Evolutionary conservation across 2,797 vertebrate genomes (phyloP).

Genomic region (Pangasius larnaudii): DNA sequence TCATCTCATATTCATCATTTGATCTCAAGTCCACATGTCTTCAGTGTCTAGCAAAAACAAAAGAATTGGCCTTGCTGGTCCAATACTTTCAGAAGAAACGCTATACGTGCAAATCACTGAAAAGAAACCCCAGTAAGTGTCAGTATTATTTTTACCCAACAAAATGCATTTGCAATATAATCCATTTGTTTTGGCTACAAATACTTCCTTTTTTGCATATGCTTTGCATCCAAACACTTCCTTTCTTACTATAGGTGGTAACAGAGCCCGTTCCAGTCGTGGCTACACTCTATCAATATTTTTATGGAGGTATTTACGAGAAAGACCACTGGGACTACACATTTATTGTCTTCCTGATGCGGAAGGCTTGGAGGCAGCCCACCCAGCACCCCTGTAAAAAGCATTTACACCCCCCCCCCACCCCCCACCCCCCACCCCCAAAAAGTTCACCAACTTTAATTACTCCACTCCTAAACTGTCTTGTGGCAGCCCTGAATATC

Average conservation of each 20-base stretch:
- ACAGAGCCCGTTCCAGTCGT: conserved; percentile 22
- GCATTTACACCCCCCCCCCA: too few relatives aligned
- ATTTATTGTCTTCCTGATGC: conserved; percentile 45
- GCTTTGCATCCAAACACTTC: background rate
- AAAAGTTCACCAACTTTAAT: conserved; percentile 69
- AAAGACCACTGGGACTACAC: conserved; percentile 26
- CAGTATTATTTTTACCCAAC: background rate
- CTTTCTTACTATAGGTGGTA: conserved; percentile 12
- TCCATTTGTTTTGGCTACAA: background rate
- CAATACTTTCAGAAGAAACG: too few relatives aligned
- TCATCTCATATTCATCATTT: background rate
- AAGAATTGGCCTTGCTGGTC: background rate
- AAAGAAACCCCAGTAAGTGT: background rate
- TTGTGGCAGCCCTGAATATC: conserved; percentile 69
- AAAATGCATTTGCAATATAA: background rate
- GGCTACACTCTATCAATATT: conserved; percentile 33
- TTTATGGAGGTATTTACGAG: conserved; percentile 39
- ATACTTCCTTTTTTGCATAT: background rate
- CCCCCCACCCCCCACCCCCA: too few relatives aligned
- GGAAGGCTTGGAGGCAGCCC: conserved; percentile 33
- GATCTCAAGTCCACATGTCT: background rate
- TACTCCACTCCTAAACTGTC: conserved; percentile 71
- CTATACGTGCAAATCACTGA: background rate
- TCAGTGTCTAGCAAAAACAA: background rate
- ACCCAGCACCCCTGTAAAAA: conserved; percentile 39